Evolutionary conservation across 2,888 invertebrate genomes (phyloP).

Genomic region (Imbricaverruca yamaguchii): DNA sequence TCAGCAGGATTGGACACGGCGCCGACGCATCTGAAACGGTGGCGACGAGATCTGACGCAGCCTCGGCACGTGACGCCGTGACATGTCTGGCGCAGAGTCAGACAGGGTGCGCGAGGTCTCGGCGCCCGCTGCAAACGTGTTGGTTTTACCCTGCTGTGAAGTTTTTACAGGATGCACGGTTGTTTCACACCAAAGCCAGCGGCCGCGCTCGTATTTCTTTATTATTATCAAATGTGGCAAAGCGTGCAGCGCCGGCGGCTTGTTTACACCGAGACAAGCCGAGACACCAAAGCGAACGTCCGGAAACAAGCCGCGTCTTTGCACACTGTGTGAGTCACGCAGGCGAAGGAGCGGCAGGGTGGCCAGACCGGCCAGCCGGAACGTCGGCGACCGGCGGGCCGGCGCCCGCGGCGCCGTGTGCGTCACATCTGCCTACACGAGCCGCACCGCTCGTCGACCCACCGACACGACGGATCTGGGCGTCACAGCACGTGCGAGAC

Average conservation of each 20-base stretch:
- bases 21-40: background rate
- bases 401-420: background rate
- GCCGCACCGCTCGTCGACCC: background rate
- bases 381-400: background rate
- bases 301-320: background rate
- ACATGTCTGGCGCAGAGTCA: background rate
- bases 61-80: background rate
- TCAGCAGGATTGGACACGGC: too few species aligned
- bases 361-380: background rate
- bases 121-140: slow-evolving; percentile 11
- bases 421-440: background rate
- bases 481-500: background rate
- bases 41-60: background rate
- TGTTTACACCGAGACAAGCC: background rate
- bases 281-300: slow-evolving; percentile 1
- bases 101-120: background rate
- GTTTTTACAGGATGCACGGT: slow-evolving; percentile 16
- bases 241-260: background rate
- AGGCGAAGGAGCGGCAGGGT: background rate
- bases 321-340: background rate
- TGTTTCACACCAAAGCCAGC: slow-evolving; percentile 11
- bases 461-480: background rate
- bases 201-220: slow-evolving; percentile 10
- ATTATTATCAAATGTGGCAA: slow-evolving; percentile 19
- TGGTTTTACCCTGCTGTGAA: slow-evolving; percentile 19